Evolutionary conservation across 1,140 invertebrate species (phyloP).

Genomic region (Aphidius gifuensis): DNA sequence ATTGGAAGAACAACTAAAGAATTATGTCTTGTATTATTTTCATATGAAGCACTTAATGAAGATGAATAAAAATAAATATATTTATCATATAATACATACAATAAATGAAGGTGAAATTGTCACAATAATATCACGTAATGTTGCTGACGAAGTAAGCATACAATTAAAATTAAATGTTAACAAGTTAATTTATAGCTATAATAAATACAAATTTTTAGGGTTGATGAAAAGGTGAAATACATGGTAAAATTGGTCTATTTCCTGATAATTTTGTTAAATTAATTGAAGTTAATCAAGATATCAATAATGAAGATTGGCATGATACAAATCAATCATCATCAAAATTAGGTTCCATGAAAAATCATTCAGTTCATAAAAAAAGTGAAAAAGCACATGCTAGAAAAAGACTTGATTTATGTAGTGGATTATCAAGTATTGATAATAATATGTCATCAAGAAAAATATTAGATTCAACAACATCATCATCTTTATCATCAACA

Average conservation of each 20-base stretch:
- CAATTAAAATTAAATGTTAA: slow-evolving; percentile 12
- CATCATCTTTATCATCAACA: slow-evolving; percentile 23
- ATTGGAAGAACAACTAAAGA: slow-evolving; percentile 55
- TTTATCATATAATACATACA: slow-evolving; percentile 52
- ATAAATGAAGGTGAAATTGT: slow-evolving; percentile 88
- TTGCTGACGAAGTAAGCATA: slow-evolving; percentile 71
- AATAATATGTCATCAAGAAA: slow-evolving; percentile 7
- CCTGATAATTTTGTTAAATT: slow-evolving; percentile 95
- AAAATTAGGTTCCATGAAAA: slow-evolving; percentile 28
- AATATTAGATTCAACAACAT: neutral
- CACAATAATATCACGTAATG: slow-evolving; percentile 79
- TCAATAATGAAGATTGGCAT: slow-evolving; percentile 38
- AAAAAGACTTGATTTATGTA: slow-evolving; percentile 41
- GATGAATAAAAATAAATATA: slow-evolving; percentile 70
- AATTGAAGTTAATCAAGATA: slow-evolving; percentile 43
- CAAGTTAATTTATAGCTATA: neutral
- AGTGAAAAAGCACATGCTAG: slow-evolving; percentile 42
- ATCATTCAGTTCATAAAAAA: slow-evolving; percentile 33
- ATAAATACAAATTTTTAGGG: slow-evolving; percentile 51
- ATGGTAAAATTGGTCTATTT: slow-evolving; percentile 87
- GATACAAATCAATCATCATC: slow-evolving; percentile 29
- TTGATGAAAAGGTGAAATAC: slow-evolving; percentile 95
- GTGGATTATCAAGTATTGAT: neutral
- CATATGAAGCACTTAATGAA: slow-evolving; percentile 87
- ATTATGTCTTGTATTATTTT: slow-evolving; percentile 81